Evolutionary conservation across 1,140 invertebrate genomes (phyloP).

Genomic region (Rhynchophorus ferrugineus): DNA sequence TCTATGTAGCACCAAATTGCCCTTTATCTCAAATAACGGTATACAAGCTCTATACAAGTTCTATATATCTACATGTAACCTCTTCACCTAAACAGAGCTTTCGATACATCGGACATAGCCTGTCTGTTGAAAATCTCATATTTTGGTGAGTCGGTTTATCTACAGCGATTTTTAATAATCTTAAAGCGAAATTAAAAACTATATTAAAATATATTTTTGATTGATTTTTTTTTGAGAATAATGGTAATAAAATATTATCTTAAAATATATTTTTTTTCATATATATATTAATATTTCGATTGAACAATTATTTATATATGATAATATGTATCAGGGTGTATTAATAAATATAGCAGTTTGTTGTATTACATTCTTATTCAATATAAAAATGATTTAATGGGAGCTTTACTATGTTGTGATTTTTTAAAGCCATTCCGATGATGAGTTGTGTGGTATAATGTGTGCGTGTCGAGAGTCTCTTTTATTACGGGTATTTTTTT

Average conservation of each 20-base stretch:
- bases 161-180: not conserved
- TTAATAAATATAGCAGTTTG: too few species aligned
- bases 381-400: too few species aligned
- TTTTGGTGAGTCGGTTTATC: not conserved
- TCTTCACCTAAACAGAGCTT: conserved; percentile 2
- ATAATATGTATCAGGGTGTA: too few species aligned
- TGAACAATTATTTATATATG: not conserved
- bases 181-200: not conserved
- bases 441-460: too few species aligned
- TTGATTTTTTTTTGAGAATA: not conserved
- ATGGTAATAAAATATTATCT: not conserved
- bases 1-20: conserved; percentile 16
- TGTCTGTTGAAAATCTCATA: too few species aligned
- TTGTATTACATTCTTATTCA: too few species aligned
- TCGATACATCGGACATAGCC: not conserved
- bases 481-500: too few species aligned
- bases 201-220: not conserved
- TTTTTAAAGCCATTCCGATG: too few species aligned
- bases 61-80: conserved; percentile 10
- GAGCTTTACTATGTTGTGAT: too few species aligned
- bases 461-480: too few species aligned
- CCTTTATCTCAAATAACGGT: conserved; percentile 12
- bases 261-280: not conserved
- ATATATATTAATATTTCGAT: not conserved
- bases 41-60: conserved; percentile 12